Evolutionary conservation across 1,140 invertebrate genomes (phyloP), one percentile per base, ranked within the genome.

Genomic region (Drosophila arawakana): DNA sequence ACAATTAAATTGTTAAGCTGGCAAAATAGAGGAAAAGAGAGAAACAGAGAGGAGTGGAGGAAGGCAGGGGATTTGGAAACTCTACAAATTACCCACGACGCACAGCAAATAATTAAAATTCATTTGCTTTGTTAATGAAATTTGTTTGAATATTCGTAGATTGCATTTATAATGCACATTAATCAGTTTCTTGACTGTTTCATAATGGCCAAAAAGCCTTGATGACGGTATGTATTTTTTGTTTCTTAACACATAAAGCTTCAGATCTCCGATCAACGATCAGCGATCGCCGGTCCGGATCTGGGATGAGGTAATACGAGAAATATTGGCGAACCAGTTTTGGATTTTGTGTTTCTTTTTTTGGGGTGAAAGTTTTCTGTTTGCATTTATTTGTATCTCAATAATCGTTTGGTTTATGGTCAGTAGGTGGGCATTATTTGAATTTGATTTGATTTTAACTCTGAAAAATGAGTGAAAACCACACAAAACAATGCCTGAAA

Each of bases 261-360:
- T 2, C 25, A 30, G 25, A 30, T 30, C 18, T 21, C 18, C 18
- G 18, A 21, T 21, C 18, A 2, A 1, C 18, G 2, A 30, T 49
- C 59, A 49, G 21, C 49, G 13, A 30, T 43, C 37, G 50, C 18
- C 34, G 41, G 15, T 50, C 6, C 5, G 25, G n/a, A 30, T 41
- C 41, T 41, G 61, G 61, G 50, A 84, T 84, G 82, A 85, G 82
- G 82, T 85, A 85, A 85, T 84, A 81, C 34, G 37, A 73, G 62
- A 76, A 61, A 63, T 73, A 73, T 85, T 86, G 79, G 81, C 82
- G 71, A 86, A 86, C 82, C 82, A 86, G 80, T 83, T 83, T 81
- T 55, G 34, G 46, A 54, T 60, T 68, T n/a, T 18, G 34, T 49
- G 37, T 57, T 9, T 35, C 62, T 41, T 76, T 73, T 25, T 71